These are phyloP conservation scores for Lydus trimaculatus DNA, from an alignment of 2,888 invertebrate genomes.

Conservation along the genomic window DNA sequence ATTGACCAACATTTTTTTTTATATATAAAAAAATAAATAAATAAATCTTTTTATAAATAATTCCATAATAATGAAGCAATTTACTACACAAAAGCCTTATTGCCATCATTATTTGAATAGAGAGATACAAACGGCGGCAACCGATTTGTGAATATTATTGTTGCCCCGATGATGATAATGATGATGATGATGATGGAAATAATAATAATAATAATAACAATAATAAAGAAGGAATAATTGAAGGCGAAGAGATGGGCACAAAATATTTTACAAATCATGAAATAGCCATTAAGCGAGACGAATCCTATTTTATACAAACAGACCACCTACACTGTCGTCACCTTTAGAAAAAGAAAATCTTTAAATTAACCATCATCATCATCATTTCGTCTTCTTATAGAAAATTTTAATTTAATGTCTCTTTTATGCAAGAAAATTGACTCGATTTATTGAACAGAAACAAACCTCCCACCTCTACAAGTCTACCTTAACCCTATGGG, in stretches of 20 bases:
- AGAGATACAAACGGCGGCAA: not conserved
- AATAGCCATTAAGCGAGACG: slow-evolving; percentile 50
- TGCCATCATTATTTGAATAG: not conserved
- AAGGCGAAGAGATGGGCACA: not conserved
- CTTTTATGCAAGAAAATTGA: not conserved
- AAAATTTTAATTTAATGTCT: not conserved
- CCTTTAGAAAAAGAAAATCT: slow-evolving; percentile 40
- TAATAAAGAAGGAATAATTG: slow-evolving; percentile 5
- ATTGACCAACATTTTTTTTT: not conserved
- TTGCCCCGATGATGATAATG: not conserved
- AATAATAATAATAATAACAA: not conserved
- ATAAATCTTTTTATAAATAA: not conserved
- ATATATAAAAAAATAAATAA: no score
- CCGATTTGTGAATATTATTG: not conserved
- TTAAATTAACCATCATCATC: slow-evolving; percentile 43
- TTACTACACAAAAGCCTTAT: not conserved
- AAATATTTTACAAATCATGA: slow-evolving; percentile 51
- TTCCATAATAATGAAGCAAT: slow-evolving; percentile 2
- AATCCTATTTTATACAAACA: slow-evolving; percentile 47
- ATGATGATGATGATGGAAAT: not conserved
- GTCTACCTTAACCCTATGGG: no score
- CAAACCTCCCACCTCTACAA: no score
- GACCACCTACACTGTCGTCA: slow-evolving; percentile 54
- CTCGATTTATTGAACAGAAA: not conserved
- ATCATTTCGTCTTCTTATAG: not conserved